Conservation (phyloP, 2,113 vertebrate species). For the Stigmatopora argus region DNA sequence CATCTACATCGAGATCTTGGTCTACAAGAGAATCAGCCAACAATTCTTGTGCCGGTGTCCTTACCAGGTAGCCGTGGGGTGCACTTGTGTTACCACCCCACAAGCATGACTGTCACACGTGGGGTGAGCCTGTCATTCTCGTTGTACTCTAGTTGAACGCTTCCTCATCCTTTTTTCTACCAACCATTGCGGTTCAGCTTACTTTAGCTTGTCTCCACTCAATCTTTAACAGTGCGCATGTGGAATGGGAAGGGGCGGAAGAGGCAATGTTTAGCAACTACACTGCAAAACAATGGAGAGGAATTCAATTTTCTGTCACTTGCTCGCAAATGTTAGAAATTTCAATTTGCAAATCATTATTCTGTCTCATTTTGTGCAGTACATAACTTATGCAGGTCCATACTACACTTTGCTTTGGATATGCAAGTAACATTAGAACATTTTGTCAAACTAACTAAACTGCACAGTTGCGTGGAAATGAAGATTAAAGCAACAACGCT, state of each 20-base stretch:
- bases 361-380: neutral
- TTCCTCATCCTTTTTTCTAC: neutral
- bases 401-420: neutral
- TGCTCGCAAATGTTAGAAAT: neutral
- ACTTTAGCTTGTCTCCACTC: neutral
- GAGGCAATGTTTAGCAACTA: neutral
- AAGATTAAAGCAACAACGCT: no score
- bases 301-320: neutral
- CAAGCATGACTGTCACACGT: neutral
- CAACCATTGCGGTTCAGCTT: neutral
- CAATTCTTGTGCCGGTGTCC: neutral
- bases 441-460: no score
- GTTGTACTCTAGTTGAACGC: neutral
- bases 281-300: neutral
- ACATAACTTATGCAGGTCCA: neutral
- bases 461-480: no score
- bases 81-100: neutral
- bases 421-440: no score
- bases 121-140: neutral
- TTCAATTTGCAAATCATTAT: neutral
- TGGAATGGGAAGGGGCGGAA: neutral
- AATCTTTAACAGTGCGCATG: neutral
- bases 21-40: neutral
- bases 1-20: neutral
- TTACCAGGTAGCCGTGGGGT: constrained; percentile 2